phyloP scores from a whole-genome alignment of 92 coral and sea anemone genomes.

The Epizoanthus ramosus region DNA sequence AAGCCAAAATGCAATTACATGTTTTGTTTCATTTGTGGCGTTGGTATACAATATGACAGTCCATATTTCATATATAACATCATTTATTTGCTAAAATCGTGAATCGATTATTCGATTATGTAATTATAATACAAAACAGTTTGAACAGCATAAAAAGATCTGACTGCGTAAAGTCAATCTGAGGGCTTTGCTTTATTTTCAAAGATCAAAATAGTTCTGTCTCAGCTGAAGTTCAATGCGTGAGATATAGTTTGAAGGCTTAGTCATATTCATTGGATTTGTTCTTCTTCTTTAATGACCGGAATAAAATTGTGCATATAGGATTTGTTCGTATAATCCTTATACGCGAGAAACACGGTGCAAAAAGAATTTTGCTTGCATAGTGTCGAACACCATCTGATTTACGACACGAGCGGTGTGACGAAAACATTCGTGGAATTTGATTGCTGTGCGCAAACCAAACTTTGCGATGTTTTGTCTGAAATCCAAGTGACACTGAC shows the following conservation, averaged over 20 bases:
- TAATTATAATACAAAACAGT: not conserved
- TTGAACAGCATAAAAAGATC: too few relatives aligned
- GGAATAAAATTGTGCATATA: not conserved
- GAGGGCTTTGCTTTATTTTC: too few relatives aligned
- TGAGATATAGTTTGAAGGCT: too few relatives aligned
- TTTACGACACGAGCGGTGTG: not conserved
- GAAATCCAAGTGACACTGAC: conserved; percentile 20
- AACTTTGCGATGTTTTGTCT: conserved; percentile 33
- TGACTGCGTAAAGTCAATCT: too few relatives aligned
- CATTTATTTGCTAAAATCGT: conserved; percentile 14
- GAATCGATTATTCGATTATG: not conserved
- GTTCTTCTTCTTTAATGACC: too few relatives aligned
- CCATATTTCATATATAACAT: conserved; percentile 11
- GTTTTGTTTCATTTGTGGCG: not conserved
- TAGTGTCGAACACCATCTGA: not conserved
- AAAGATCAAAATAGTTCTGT: too few relatives aligned
- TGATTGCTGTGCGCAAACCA: not conserved
- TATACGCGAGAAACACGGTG: not conserved
- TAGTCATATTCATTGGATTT: too few relatives aligned
- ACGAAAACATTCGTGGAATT: conserved; percentile 33
- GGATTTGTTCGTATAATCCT: not conserved
- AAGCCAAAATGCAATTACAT: not conserved
- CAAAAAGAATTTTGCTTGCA: not conserved
- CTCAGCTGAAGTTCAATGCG: too few relatives aligned
- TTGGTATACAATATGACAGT: conserved; percentile 19